Evolutionary conservation across 2,113 vertebrate genomes (phyloP).

Genomic region (Hydrochoerus hydrochaeris): DNA sequence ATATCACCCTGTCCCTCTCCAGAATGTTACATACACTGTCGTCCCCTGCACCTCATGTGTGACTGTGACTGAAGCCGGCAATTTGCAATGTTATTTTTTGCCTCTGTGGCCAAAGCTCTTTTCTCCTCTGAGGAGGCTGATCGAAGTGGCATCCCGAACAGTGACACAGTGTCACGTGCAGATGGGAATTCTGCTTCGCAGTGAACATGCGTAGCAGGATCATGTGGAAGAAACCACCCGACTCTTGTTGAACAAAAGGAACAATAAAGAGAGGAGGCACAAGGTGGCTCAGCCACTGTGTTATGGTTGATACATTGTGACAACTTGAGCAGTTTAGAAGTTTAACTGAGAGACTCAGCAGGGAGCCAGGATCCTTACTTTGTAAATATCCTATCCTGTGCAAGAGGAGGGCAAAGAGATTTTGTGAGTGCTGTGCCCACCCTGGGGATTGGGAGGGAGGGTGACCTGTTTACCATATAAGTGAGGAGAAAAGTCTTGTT

Average conservation of each 20-base stretch:
- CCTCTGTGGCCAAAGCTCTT: conserved; percentile 55
- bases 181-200: background rate
- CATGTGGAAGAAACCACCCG: conserved; percentile 13
- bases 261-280: conserved; percentile 35
- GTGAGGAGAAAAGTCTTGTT: no score
- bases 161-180: background rate
- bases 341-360: no score
- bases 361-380: no score
- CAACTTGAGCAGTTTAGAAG: no score
- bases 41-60: no score
- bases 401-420: no score
- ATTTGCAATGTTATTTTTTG: conserved; percentile 69
- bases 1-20: conserved; percentile 73
- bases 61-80: conserved; percentile 58
- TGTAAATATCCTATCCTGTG: no score
- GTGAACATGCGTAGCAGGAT: background rate
- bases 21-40: conserved; percentile 44
- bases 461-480: no score
- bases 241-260: conserved; percentile 51
- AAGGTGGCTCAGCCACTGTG: background rate
- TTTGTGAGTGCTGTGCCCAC: no score
- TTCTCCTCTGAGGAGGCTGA: conserved; percentile 26
- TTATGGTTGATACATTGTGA: no score
- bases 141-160: background rate
- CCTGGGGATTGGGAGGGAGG: no score